Conservation (phyloP, 1,140 invertebrate genomes). For the Nephotettix cincticeps region DNA sequence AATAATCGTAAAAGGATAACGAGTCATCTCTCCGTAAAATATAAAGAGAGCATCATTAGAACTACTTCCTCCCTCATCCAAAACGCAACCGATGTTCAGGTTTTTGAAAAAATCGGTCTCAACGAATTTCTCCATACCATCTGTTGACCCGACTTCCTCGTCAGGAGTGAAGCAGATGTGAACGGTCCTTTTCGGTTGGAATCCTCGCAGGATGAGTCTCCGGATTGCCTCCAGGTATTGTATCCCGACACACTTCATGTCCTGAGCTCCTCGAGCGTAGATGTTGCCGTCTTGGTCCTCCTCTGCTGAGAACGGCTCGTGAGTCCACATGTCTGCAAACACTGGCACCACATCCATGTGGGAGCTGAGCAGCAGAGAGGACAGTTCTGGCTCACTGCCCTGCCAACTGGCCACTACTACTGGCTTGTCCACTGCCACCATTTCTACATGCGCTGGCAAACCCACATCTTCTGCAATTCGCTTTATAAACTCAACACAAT, state of each 20-base stretch:
- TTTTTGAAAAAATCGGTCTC: slow-evolving; percentile 71
- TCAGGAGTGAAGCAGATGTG: slow-evolving; percentile 84
- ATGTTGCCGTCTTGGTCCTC: slow-evolving; percentile 80
- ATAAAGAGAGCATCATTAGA: slow-evolving; percentile 63
- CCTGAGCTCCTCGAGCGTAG: slow-evolving; percentile 78
- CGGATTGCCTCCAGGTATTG: slow-evolving; percentile 80
- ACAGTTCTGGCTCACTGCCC: slow-evolving; percentile 67
- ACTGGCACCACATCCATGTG: slow-evolving; percentile 79
- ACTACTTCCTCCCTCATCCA: slow-evolving; percentile 85
- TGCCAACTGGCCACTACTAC: slow-evolving; percentile 81
- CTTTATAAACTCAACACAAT: slow-evolving; percentile 70
- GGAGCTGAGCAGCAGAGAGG: slow-evolving; percentile 81
- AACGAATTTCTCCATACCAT: slow-evolving; percentile 84
- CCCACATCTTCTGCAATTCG: slow-evolving; percentile 66
- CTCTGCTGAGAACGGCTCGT: slow-evolving; percentile 75
- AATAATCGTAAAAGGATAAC: slow-evolving; percentile 59
- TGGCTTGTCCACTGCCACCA: slow-evolving; percentile 64
- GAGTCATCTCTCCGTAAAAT: slow-evolving; percentile 74
- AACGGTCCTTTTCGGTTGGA: slow-evolving; percentile 62
- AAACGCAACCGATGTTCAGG: slow-evolving; percentile 83
- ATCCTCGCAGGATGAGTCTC: slow-evolving; percentile 59
- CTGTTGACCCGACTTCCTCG: slow-evolving; percentile 86
- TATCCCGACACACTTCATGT: slow-evolving; percentile 83
- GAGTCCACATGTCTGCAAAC: slow-evolving; percentile 66
- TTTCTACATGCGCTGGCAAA: slow-evolving; percentile 59